Evolutionary conservation across 2,113 vertebrate genomes (phyloP).

Genomic region (Gymnorhina tibicen): DNA sequence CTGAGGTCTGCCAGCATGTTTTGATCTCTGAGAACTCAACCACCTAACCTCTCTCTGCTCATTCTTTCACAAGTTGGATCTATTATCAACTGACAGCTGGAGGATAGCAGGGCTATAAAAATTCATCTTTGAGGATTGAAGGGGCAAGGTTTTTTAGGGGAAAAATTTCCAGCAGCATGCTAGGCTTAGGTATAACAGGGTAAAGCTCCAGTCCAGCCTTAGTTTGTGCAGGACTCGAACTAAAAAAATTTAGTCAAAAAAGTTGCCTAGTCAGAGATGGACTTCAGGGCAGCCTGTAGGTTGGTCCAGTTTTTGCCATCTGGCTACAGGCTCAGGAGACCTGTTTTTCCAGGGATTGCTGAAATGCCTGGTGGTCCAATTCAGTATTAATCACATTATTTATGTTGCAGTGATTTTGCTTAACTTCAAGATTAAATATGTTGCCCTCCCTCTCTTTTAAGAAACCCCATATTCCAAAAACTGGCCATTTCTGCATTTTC

Average conservation of each 20-base stretch:
- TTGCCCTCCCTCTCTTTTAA: not conserved
- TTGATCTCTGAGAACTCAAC: not conserved
- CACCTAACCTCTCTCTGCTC: not conserved
- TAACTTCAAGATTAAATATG: not conserved
- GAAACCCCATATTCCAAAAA: not conserved
- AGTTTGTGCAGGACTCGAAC: accelerated
- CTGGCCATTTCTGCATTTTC: not conserved
- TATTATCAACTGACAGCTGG: not conserved
- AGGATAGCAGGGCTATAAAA: not conserved
- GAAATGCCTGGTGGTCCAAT: not conserved
- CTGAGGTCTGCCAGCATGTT: not conserved
- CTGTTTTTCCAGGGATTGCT: not conserved
- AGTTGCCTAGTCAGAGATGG: not conserved
- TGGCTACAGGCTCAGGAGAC: not conserved
- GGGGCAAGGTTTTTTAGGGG: not conserved
- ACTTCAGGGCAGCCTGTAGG: not conserved
- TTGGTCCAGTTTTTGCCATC: not conserved
- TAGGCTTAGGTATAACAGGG: not conserved
- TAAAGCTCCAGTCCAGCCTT: not conserved
- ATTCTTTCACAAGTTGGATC: not conserved
- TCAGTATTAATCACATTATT: not conserved
- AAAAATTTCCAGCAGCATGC: not conserved
- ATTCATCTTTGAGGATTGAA: not conserved
- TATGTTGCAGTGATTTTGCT: not conserved
- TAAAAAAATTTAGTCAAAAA: not conserved